phyloP scores from a whole-genome alignment of 2,113 vertebrate species.

The Dromaius novaehollandiae region DNA sequence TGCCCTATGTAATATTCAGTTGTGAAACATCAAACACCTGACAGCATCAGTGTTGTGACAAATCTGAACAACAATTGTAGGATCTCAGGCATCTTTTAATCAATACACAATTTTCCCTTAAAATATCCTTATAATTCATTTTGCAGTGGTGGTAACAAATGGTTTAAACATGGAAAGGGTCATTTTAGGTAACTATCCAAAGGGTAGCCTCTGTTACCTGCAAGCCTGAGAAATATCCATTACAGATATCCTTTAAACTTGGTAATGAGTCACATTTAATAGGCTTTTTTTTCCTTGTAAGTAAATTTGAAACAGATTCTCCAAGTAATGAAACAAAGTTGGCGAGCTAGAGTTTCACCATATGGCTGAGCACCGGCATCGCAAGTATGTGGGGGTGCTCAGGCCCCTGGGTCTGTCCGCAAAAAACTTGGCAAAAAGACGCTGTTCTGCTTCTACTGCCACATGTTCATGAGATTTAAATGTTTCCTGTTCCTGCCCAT shows the following conservation, averaged over 20 bases:
- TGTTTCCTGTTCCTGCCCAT: conserved; percentile 39
- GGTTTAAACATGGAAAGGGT: conserved; percentile 27
- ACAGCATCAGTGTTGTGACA: neutral
- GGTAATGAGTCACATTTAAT: conserved; percentile 60
- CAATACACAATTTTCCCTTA: neutral
- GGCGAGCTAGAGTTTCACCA: conserved; percentile 53
- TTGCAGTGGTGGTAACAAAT: neutral
- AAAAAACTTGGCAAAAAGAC: conserved; percentile 26
- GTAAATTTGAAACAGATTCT: conserved; percentile 68
- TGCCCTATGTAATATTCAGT: neutral
- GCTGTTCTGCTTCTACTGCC: conserved; percentile 36
- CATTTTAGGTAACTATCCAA: conserved; percentile 57
- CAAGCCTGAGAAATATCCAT: conserved; percentile 36
- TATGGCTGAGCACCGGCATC: conserved; percentile 41
- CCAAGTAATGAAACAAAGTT: conserved; percentile 63
- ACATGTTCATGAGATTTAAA: conserved; percentile 32
- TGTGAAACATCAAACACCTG: neutral
- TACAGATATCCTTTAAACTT: conserved; percentile 51
- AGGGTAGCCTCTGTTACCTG: conserved; percentile 28
- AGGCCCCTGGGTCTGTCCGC: neutral
- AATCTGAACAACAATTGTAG: neutral
- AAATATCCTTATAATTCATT: conserved; percentile 15
- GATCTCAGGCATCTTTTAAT: neutral
- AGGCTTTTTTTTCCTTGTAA: neutral
- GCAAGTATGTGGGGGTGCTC: conserved; percentile 28